These are phyloP conservation scores for Vollenhovia emeryi DNA, from an alignment of 1,140 invertebrate species.

Conservation along the genomic window DNA sequence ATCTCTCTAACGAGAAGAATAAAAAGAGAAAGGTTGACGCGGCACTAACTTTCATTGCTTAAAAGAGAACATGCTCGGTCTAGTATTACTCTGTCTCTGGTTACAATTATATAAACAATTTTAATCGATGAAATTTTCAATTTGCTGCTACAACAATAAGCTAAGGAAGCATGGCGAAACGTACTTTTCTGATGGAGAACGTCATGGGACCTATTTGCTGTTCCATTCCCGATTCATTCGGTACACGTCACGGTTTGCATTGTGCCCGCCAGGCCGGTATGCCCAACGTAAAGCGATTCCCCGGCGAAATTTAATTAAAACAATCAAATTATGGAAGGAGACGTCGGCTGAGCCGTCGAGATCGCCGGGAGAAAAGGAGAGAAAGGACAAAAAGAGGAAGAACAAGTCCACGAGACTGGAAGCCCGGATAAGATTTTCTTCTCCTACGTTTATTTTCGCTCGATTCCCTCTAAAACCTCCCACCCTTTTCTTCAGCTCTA, in stretches of 20 bases:
- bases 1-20: no score
- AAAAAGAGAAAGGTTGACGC: no score
- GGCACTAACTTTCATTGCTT: no score
- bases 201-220: constrained; percentile 73
- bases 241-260: constrained; percentile 84
- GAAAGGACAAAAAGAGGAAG: constrained; percentile 71
- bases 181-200: constrained; percentile 26
- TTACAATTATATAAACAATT: neutral
- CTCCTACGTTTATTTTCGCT: constrained; percentile 78
- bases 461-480: constrained; percentile 52
- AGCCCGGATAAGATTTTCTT: constrained; percentile 81
- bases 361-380: constrained; percentile 71
- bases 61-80: no score
- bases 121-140: constrained; percentile 27
- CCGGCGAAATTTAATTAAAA: constrained; percentile 86
- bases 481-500: constrained; percentile 16
- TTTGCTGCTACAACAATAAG: constrained; percentile 13
- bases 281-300: constrained; percentile 84
- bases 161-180: neutral
- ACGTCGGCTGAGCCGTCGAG: constrained; percentile 79
- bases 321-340: constrained; percentile 85
- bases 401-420: constrained; percentile 70
- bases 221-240: constrained; percentile 81
- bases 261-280: constrained; percentile 81
- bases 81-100: no score